Evolutionary conservation across 2,113 vertebrate genomes (phyloP).

Genomic region (Scatophagus argus): DNA sequence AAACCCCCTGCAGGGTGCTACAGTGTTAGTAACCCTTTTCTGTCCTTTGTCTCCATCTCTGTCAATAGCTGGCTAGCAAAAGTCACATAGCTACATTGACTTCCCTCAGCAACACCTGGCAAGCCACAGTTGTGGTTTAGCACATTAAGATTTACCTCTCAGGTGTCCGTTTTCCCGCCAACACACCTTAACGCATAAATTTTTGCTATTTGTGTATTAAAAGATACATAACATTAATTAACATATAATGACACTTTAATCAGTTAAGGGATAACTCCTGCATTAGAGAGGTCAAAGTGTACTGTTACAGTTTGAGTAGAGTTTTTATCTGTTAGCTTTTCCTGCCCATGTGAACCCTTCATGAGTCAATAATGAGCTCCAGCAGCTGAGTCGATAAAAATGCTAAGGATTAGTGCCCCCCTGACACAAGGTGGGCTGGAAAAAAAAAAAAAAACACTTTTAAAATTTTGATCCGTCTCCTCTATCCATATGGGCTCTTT

Average conservation of each 20-base stretch:
- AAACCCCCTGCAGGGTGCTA: slow-evolving; percentile 31
- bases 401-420: slow-evolving; percentile 59
- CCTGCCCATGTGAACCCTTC: slow-evolving; percentile 46
- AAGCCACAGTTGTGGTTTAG: slow-evolving; percentile 8
- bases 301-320: slow-evolving; percentile 26
- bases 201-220: neutral
- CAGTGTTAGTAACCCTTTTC: slow-evolving; percentile 52
- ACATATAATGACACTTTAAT: slow-evolving; percentile 11
- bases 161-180: slow-evolving; percentile 4
- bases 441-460: slow-evolving; percentile 15
- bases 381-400: slow-evolving; percentile 58
- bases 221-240: slow-evolving; percentile 3
- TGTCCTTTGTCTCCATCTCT: slow-evolving; percentile 44
- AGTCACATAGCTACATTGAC: slow-evolving; percentile 32
- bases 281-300: slow-evolving; percentile 2
- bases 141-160: slow-evolving; percentile 9
- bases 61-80: slow-evolving; percentile 52
- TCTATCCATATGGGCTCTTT: slow-evolving; percentile 13
- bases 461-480: slow-evolving; percentile 32
- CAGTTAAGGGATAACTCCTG: neutral
- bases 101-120: slow-evolving; percentile 23
- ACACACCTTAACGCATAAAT: neutral
- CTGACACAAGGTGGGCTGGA: slow-evolving; percentile 39
- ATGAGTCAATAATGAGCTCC: slow-evolving; percentile 69
- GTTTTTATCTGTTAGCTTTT: slow-evolving; percentile 48